phyloP scores from a whole-genome alignment of 2,113 vertebrate genomes.

The Equus quagga region DNA sequence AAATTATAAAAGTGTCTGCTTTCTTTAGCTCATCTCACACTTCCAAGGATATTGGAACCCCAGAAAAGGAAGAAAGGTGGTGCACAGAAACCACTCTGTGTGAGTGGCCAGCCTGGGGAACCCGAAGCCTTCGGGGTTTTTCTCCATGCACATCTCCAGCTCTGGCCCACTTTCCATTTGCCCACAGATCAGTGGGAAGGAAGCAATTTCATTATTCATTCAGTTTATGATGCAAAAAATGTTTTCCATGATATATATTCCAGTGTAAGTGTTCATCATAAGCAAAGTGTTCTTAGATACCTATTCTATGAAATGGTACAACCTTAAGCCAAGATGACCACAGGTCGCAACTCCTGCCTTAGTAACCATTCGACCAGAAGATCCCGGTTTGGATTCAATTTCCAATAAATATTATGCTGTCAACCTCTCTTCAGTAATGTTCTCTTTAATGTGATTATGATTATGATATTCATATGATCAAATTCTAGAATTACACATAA shows the following conservation, averaged over 20 bases:
- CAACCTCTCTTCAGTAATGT: conserved; percentile 27
- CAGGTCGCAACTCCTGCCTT: not conserved
- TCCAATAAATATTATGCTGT: conserved; percentile 22
- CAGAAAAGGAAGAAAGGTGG: not conserved
- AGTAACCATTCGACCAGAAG: not conserved
- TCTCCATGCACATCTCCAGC: not conserved
- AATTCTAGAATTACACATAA: conserved; percentile 54
- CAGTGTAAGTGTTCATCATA: not conserved
- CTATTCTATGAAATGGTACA: conserved; percentile 18
- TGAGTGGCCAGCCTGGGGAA: too few species aligned
- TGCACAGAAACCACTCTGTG: not conserved
- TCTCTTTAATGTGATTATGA: conserved; percentile 43
- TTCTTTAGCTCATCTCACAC: conserved; percentile 35
- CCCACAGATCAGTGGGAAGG: conserved; percentile 36
- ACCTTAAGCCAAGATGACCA: not conserved
- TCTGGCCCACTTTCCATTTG: conserved; percentile 19
- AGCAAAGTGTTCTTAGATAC: conserved; percentile 31
- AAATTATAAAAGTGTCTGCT: not conserved
- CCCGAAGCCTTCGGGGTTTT: not conserved
- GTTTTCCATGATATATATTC: not conserved
- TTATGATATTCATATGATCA: not conserved
- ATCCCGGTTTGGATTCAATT: not conserved
- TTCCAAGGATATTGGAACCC: not conserved
- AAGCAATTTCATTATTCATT: conserved; percentile 30
- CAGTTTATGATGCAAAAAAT: conserved; percentile 19